Evolutionary conservation across 2,797 vertebrate species (phyloP).

Genomic region (Gorsachius magnificus): DNA sequence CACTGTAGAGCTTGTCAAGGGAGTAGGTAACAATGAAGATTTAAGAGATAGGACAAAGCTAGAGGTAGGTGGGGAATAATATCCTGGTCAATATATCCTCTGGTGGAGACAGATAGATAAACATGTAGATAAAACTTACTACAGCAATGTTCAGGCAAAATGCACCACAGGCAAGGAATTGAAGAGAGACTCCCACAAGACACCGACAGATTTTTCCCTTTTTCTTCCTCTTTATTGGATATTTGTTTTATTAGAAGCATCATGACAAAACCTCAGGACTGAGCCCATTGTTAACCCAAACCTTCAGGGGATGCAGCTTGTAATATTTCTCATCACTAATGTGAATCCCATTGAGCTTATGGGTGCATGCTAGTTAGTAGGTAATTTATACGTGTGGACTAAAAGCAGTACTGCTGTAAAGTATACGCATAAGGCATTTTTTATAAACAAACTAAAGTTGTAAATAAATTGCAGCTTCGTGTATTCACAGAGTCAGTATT

Average conservation of each 20-base stretch:
- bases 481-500: neutral
- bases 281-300: neutral
- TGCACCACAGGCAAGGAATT: neutral
- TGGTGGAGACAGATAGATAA: constrained; percentile 41
- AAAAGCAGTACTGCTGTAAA: neutral
- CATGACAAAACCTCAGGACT: neutral
- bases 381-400: neutral
- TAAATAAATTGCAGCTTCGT: constrained; percentile 12
- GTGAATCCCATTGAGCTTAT: neutral
- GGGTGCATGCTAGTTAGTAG: neutral
- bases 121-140: constrained; percentile 45
- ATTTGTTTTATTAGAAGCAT: neutral
- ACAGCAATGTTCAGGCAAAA: neutral
- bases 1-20: constrained; percentile 6
- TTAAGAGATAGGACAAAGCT: constrained; percentile 33
- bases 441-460: constrained; percentile 27
- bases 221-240: neutral
- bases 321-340: neutral
- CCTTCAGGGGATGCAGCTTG: neutral
- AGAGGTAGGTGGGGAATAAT: constrained; percentile 28
- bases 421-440: neutral
- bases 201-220: neutral
- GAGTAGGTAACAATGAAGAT: constrained; percentile 54
- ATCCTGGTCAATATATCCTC: constrained; percentile 40
- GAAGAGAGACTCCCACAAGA: constrained; percentile 6